Evolutionary conservation across 2,888 invertebrate genomes (phyloP).

Genomic region (Heliconius ethilla): DNA sequence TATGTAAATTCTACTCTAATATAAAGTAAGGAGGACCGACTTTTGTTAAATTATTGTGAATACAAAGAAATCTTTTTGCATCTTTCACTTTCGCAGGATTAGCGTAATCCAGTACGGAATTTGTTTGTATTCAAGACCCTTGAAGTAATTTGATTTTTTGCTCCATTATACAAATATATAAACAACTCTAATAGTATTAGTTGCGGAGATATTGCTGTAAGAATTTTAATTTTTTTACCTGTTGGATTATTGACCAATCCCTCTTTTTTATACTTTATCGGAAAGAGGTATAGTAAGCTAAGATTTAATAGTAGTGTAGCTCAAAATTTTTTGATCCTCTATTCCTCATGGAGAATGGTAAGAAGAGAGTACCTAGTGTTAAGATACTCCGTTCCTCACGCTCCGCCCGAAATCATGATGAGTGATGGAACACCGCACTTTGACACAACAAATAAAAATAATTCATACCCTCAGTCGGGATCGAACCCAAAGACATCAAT

Average conservation of each 20-base stretch:
- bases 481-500: no score
- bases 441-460: not conserved
- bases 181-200: conserved; percentile 33
- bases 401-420: not conserved
- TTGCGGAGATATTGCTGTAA: not conserved
- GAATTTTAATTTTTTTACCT: not conserved
- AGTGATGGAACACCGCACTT: not conserved
- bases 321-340: not conserved
- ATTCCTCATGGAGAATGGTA: not conserved
- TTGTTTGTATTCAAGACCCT: conserved; percentile 43
- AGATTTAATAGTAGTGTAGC: not conserved
- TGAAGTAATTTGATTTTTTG: conserved; percentile 34
- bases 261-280: no score
- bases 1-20: not conserved
- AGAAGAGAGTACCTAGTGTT: not conserved
- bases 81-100: conserved; percentile 37
- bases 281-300: no score
- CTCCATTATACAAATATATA: conserved; percentile 28
- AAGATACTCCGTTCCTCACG: not conserved
- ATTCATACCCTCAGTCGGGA: no score
- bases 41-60: not conserved
- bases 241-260: no score
- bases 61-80: conserved; percentile 9
- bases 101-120: conserved; percentile 47
- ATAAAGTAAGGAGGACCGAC: not conserved